Base-by-base conservation (phyloP, 2,888 invertebrate genomes). In the Thalpophila matura region DNA sequence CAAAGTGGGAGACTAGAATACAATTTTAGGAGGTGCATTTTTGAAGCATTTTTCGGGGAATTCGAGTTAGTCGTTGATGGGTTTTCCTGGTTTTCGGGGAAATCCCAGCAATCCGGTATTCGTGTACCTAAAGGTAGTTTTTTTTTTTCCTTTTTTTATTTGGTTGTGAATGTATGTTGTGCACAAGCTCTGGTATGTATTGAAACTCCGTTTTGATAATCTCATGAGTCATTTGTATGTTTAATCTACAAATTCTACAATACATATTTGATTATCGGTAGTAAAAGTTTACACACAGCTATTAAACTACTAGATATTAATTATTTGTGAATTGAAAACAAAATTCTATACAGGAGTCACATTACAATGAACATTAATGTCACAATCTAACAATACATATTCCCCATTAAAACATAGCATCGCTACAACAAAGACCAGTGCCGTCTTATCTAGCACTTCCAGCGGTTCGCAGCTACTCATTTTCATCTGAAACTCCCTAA, bases 401-500 rank as follows among this genome's bases (percentile, higher is more conserved):
- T 10, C 16, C 22, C 20, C 27, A 46, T 57, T 64, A 16, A 29
- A 42, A 71, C 64, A 68, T 58, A 71, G 71, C 50, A 46, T 31
- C 31, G 14, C 49, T 22, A 40, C 22, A 63, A 70, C 63, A 68
- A 63, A 64, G 71, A 43, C 14, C 24, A 9, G 26, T 9, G 20
- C 12, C 2, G 55, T 40, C 38, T 67, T 72, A 67, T 67, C 61
- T 38, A 59, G 38, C 31, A 14, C 18, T 58, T 35, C n/a, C 71
- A 69, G 64, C 31, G 27, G 18, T 49, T 55, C 54, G 54, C 66
- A 72, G 33, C 54, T 46, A 47, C 47, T 56, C 53, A 35, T 4
- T 20, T 27, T 56, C 50, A 37, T 70, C 35, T 74, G 55, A 70
- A 51, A 42, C 40, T 43, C 61, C 29, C 57, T 74, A 35, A 46